Evolutionary conservation across 2,888 invertebrate species (phyloP), one percentile per base, ranked within the genome.

Genomic region (Eristalinus sepulchralis): DNA sequence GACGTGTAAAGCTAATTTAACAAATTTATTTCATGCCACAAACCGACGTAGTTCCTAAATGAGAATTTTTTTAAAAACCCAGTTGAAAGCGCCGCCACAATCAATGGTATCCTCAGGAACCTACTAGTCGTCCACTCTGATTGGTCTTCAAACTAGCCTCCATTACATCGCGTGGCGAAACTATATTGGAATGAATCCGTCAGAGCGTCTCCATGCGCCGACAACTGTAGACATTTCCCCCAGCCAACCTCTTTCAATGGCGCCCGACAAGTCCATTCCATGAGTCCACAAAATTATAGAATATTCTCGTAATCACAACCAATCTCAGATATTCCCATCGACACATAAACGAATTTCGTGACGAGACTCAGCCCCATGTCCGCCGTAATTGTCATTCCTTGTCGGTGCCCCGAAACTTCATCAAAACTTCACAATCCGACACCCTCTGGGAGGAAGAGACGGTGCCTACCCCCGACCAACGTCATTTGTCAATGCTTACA

Each of bases 401-500:
- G 57, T 57, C 57, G 47, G 24, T 57, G 11, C 13, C 57, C 5
- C 11, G 11, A 27, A 57, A 57, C 24, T 57, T 11, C 24, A 57
- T 57, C 57, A 57, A 27, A 57, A 57, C 13, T 57, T 57, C 24
- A 22, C 24, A 57, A 11, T 8, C 11, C 57, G 27, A 4, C 24
- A 10, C 22, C 3, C 57, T 1, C 22, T 20, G 2, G 27, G 27
- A 27, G 27, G 27, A 5, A 27, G 27, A 27, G 20, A 2, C 57
- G 11, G 1, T 0, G 24, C 24, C 57, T 24, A 57, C 27, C 55
- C 64, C 36, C 27, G 27, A 55, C 13, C 22, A 71, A 39, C 53
- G 47, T 72, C 67, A 72, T 85, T 85, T 85, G 57, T 77, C 76
- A 85, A 77, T 81, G 71, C 84, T 81, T 71, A 85, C 84, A 81